Base-by-base conservation (phyloP, 2,888 invertebrate genomes). In the Hipparchia semele region DNA sequence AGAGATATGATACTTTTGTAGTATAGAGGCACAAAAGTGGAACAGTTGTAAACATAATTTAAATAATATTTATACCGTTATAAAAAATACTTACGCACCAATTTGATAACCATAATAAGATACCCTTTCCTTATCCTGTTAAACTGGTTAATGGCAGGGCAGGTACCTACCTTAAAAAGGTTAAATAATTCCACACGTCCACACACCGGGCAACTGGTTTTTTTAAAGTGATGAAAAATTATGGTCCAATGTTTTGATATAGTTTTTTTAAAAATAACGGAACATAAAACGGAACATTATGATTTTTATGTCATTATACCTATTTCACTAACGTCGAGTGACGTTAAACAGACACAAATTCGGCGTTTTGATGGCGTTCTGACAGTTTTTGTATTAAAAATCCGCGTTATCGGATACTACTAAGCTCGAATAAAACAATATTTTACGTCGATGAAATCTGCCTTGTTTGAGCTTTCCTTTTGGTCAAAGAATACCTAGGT, bases 161-260 rank as follows among this genome's bases (percentile, higher is more conserved):
- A 4, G 39, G 39, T 2, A 39, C n/a, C n/a, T 61, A 53, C 53
- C 53, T 33, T 65, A 65, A 65, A 53, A 65, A 65, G 65, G 65
- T 53, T 65, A 65, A 65, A 65, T 33, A 65, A 65, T 65, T 53
- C 53, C 65, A 53, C 6, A 23, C 33, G 65, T 12, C 51, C 51
- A 33, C 53, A 53, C n/a, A 65, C 12, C 23, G 12, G 13, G 33
- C 51, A 65, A 51, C 65, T 33, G 65, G 65, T 65, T 53, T 53
- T 53, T 51, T 65, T 6, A 49, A 65, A 33, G 5, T 33, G 12
- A 10, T 53, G 53, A 33, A 65, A 53, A 51, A 53, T 62, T n/a
- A 13, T 49, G 39, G n/a, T 49, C 62, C 46, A 62, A 49, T 46
- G 12, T 39, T 39, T 60, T 39, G 39, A 12, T 10, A 33, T 59